Percentiles rank a stretch among this genome's conserved stretches.
phyloP scores from a whole-genome alignment of 2,888 invertebrate species.

The Aphelenchoides bicaudatus region DNA sequence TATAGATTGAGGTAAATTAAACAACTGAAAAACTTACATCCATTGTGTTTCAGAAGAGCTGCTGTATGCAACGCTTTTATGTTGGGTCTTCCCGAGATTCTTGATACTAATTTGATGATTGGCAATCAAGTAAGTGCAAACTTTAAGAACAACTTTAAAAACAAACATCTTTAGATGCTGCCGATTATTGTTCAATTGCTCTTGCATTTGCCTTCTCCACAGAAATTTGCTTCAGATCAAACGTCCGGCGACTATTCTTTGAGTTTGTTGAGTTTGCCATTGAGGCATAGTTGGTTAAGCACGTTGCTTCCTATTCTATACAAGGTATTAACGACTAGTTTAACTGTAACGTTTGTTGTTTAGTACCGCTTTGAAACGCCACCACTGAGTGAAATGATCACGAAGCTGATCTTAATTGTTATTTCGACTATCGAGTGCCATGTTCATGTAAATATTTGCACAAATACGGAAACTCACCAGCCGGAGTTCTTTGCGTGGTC shows the following conservation, averaged over 20 bases:
- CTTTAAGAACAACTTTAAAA: slow-evolving; percentile 62
- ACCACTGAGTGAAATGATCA: slow-evolving; percentile 68
- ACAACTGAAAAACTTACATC: slow-evolving; percentile 61
- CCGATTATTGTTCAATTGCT: slow-evolving; percentile 77
- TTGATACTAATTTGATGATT: slow-evolving; percentile 92
- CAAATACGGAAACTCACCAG: slow-evolving; percentile 2
- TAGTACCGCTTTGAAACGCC: slow-evolving; percentile 64
- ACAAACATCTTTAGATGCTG: slow-evolving; percentile 68
- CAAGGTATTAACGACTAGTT: slow-evolving; percentile 71
- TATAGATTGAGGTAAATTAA: slow-evolving; percentile 72
- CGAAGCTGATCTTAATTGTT: slow-evolving; percentile 79
- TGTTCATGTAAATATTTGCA: slow-evolving; percentile 77
- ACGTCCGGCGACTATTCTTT: slow-evolving; percentile 72
- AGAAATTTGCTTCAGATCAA: slow-evolving; percentile 68
- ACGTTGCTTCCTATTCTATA: slow-evolving; percentile 86
- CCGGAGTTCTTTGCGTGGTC: slow-evolving; percentile 24
- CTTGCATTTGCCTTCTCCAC: slow-evolving; percentile 79
- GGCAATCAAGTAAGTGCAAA: slow-evolving; percentile 72
- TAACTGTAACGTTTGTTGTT: slow-evolving; percentile 19
- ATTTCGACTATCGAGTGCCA: slow-evolving; percentile 86
- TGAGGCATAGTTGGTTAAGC: slow-evolving; percentile 85
- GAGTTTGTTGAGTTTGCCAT: slow-evolving; percentile 82
- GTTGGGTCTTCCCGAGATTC: slow-evolving; percentile 77
- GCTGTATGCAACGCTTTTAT: slow-evolving; percentile 93
- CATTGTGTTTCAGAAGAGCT: slow-evolving; percentile 62